Base-by-base conservation (phyloP, 2,113 vertebrate genomes). In the Drymodes brunneopygia region DNA sequence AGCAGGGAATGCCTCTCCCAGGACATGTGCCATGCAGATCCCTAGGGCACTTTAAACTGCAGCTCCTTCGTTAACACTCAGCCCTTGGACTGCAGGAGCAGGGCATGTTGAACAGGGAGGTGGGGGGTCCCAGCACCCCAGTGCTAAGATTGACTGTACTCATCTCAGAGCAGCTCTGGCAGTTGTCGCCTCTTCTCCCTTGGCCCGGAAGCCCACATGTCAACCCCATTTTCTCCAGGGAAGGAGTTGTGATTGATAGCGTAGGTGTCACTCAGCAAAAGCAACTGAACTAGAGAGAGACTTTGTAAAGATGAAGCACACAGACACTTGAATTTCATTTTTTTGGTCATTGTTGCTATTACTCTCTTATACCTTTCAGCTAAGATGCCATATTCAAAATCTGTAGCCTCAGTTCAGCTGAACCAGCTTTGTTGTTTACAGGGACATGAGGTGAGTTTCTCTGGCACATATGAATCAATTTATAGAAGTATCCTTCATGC, bases 41-140 rank as follows among this genome's bases (percentile, higher is more conserved):
- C 15, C 18, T 11, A 2, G 56, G 10, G 20, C 38, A 29, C 13
- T 35, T 86, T 58, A 15, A 67, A 10, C 14, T 6, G 2, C 29
- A 7, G 0, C 48, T 77, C 19, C 42, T 61, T 70, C 2, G 0
- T 29, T 65, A 61, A 10, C 15, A 0, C 12, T 44, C n/a, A 25
- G 11, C 28, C 4, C 6, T 4, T 31, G 81, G 20, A 13, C 62
- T 42, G 33, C 71, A 48, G 60, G 20, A 89, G 35, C 14, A 5
- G 7, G 69, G 13, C 19, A 15, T 4, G 2, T 8, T 11, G 6
- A 38, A 22, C 1, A 66, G 38, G 31, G 40, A 38, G 29, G 38
- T 5, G 1, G 9, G 15, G 16, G 2, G 3, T 23, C 47, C 47
- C 15, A 35, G 50, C 56, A 31, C 28, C 13, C 29, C 0, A 1